A percentile compares a stretch with the other conserved stretches of the same genome.
These are phyloP conservation scores for Melitaea athalia DNA, from an alignment of 2,888 invertebrate species.

Conservation along the genomic window DNA sequence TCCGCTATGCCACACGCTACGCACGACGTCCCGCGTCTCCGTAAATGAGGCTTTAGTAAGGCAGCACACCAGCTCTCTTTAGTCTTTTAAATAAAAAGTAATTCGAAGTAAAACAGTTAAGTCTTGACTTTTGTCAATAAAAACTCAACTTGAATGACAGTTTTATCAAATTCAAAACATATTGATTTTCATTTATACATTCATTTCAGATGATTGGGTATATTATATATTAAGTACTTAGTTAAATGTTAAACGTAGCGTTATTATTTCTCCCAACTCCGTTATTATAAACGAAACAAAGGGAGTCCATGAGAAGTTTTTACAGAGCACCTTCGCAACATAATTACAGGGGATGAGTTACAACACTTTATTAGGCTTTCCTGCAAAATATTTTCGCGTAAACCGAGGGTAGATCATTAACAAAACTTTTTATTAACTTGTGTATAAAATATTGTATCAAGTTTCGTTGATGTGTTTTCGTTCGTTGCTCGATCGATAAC, in stretches of 20 bases:
- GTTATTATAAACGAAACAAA: slow-evolving; percentile 48
- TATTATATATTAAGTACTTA: neutral
- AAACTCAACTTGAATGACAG: too few species aligned
- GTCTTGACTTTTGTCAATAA: too few species aligned
- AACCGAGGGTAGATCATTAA: slow-evolving; percentile 13
- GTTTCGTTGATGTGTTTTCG: neutral
- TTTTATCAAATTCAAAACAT: too few species aligned
- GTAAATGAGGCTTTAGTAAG: too few species aligned
- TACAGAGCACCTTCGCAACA: slow-evolving; percentile 41
- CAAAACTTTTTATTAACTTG: slow-evolving; percentile 8
- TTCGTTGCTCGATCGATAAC: too few species aligned
- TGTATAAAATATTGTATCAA: neutral
- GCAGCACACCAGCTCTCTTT: too few species aligned
- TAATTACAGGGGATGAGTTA: slow-evolving; percentile 41
- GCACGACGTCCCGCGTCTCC: too few species aligned
- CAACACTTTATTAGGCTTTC: slow-evolving; percentile 25
- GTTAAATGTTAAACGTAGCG: slow-evolving; percentile 13
- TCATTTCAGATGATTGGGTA: neutral
- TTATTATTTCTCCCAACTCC: slow-evolving; percentile 46
- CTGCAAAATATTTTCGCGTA: slow-evolving; percentile 17
- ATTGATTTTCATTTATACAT: too few species aligned
- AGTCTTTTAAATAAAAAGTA: too few species aligned
- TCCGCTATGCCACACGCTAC: too few species aligned
- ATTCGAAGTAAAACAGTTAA: too few species aligned
- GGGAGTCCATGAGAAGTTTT: slow-evolving; percentile 43